phyloP scores from a whole-genome alignment of 1,140 invertebrate genomes.

The Tetramorium parvispinum region DNA sequence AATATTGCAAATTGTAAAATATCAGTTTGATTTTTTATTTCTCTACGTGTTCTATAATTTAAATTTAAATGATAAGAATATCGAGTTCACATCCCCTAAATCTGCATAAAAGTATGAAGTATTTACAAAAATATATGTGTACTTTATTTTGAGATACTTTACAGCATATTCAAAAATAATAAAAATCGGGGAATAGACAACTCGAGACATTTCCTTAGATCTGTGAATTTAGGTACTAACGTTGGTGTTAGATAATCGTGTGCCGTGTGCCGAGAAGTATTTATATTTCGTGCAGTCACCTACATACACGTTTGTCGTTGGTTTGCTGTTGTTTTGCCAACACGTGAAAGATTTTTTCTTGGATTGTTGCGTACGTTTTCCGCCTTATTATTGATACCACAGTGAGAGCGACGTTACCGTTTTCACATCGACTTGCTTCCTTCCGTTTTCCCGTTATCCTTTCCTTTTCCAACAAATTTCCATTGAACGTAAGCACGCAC shows the following conservation, averaged over 20 bases:
- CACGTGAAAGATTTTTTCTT: slow-evolving; percentile 80
- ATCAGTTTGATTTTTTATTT: neutral
- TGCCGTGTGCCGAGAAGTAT: slow-evolving; percentile 85
- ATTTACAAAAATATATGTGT: neutral
- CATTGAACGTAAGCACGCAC: slow-evolving; percentile 7
- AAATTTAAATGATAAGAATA: neutral
- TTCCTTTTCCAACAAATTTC: neutral
- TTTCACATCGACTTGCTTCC: slow-evolving; percentile 56
- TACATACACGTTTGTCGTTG: slow-evolving; percentile 84
- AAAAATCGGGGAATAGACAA: slow-evolving; percentile 62
- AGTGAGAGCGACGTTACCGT: slow-evolving; percentile 72
- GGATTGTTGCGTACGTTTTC: slow-evolving; percentile 80
- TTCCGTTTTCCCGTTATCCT: neutral
- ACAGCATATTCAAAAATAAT: slow-evolving; percentile 3
- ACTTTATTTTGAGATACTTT: slow-evolving; percentile 23
- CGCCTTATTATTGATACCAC: slow-evolving; percentile 78
- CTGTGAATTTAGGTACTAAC: slow-evolving; percentile 83
- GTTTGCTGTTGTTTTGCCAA: slow-evolving; percentile 85
- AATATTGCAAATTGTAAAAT: neutral
- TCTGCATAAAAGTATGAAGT: neutral
- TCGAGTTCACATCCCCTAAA: slow-evolving; percentile 17
- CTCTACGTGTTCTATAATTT: neutral
- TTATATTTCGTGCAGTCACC: slow-evolving; percentile 81
- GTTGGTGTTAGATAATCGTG: slow-evolving; percentile 86
- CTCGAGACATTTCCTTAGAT: slow-evolving; percentile 58